Evolutionary conservation across 2,113 vertebrate species (phyloP), one percentile per base, ranked within the genome.

Genomic region (Ailuropoda melanoleuca): DNA sequence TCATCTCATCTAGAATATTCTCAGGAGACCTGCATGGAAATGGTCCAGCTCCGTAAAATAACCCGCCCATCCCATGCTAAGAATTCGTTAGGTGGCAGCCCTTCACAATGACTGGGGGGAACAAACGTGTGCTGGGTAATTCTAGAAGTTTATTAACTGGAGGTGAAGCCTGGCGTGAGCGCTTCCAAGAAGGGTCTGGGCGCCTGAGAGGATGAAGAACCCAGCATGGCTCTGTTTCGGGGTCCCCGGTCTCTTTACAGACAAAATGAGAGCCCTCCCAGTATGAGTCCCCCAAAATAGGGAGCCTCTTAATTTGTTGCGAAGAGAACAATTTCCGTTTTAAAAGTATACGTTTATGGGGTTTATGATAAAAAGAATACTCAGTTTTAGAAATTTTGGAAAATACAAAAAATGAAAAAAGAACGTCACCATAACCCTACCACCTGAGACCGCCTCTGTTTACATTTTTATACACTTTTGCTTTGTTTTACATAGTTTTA

Each of bases 381-480:
- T 95, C 31, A 46, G 31, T 86, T 95, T 93, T 88, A 88, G 80
- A 95, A 97, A 72, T 88, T 81, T 88, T 70, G 74, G 37, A 66
- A 93, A 91, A 88, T 68, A 68, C 18, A 83, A n/a, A 96, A 90
- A 90, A 93, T 64, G 60, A 48, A 50, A 50, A 75, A 83, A 88
- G 53, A 93, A 96, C 90, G 93, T 50, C 17, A 0, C 83, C 90
- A 58, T 87, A 80, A 92, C 26, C 62, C 50, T 74, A 68, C 53
- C 24, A 91, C 39, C 82, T 37, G 83, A 95, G 53, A 90, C 8
- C 0, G 19, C 72, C 72, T 93, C 56, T 74, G 64, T 93, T 97
- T 97, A 97, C 62, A 78, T 91, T 97, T 97, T 92, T 85, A 64
- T 88, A 66, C 68, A 77, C 53, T 94, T 89, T 92, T 92, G 50